Base-by-base conservation (phyloP, 2,888 invertebrate genomes). In the Leptura quadrifasciata region DNA sequence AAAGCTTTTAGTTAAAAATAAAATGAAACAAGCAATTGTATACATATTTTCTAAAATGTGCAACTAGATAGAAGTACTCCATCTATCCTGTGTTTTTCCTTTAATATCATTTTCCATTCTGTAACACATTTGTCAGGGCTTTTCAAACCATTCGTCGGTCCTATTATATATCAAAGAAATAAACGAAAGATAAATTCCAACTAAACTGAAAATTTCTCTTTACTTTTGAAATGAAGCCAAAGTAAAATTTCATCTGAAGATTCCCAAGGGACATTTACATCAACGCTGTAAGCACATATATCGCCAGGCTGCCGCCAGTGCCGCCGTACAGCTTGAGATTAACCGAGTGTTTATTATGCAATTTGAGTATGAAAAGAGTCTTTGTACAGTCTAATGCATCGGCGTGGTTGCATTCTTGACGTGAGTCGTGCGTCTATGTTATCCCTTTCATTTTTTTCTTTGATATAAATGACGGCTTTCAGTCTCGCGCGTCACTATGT, bases 271-370 rank as follows among this genome's bases (percentile, higher is more conserved):
- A 47, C 47, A 47, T 47, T 47, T 47, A 15, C 47, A 47, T 47
- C 47, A n/a, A 47, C 47, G 17, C 47, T 47, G n/a, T 47, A 5
- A n/a, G 47, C 47, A 47, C 47, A 31, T 61, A 31, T 61, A 27
- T 31, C 60, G 60, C 31, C 60, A 31, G 31, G n/a, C 60, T 61
- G 60, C 31, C 60, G 60, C 60, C 60, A n/a, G 31, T 61, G 60
- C 31, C 60, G 60, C 60, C 60, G 9, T 6, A 39, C 60, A 31
- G 27, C 31, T 31, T 27, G 24, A 61, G 31, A 61, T 61, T 61
- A 31, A 27, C 27, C 47, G 47, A 47, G 47, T 47, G 60, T 61
- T 61, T 61, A 31, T 61, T 61, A 61, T 61, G 27, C 60, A 61
- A 61, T 61, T 61, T 31, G 31, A 39, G 39, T 39, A 18, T 35